phyloP scores from a whole-genome alignment of 1,140 invertebrate genomes.

The Sarcophaga peregrina region DNA sequence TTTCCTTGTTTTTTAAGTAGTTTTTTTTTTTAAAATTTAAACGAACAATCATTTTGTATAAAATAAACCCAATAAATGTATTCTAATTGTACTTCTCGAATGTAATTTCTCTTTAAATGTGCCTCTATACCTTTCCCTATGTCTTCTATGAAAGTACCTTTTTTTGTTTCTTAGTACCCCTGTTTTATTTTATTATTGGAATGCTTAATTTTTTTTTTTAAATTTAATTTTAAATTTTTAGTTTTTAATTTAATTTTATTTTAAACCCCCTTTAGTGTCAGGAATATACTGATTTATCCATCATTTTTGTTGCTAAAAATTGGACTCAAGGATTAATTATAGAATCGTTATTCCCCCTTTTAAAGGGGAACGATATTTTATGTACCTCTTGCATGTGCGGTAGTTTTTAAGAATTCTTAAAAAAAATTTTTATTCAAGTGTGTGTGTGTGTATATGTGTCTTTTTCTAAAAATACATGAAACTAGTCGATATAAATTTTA shows the following conservation, averaged over 20 bases:
- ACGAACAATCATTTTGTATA: background rate
- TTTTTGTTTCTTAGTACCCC: background rate
- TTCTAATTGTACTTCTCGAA: background rate
- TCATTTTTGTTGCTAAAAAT: background rate
- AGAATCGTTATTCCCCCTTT: background rate
- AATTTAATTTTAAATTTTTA: too few relatives aligned
- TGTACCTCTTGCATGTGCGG: background rate
- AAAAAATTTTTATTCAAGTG: background rate
- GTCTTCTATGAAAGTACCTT: background rate
- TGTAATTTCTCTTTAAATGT: background rate
- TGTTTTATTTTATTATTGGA: background rate
- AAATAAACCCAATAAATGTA: background rate
- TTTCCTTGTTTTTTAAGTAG: background rate
- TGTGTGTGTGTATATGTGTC: background rate
- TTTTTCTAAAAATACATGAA: too few relatives aligned
- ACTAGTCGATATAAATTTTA: too few relatives aligned
- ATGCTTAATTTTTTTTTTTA: background rate
- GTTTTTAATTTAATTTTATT: too few relatives aligned
- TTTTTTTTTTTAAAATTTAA: too few relatives aligned
- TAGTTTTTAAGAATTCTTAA: background rate
- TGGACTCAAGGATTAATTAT: constrained; percentile 14
- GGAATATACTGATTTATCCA: background rate
- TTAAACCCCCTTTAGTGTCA: background rate
- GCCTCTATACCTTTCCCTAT: too few relatives aligned
- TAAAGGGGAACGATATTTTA: background rate